A percentile compares a stretch with the other conserved stretches of the same genome.
These are phyloP conservation scores for Natator depressus DNA, from an alignment of 2,113 vertebrate species.

Conservation along the genomic window DNA sequence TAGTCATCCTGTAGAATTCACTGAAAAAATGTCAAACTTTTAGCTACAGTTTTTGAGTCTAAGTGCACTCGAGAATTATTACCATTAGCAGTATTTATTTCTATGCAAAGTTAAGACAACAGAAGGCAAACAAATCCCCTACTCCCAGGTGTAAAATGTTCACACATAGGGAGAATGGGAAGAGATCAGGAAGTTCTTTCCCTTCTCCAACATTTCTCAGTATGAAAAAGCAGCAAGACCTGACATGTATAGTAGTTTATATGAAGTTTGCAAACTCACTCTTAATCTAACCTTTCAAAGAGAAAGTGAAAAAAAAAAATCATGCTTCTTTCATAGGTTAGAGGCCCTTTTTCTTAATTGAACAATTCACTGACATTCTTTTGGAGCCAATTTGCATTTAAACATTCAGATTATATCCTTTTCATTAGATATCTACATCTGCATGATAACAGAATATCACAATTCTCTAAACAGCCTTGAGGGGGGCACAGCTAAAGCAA, in stretches of 20 bases:
- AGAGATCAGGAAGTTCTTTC: background rate
- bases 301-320: background rate
- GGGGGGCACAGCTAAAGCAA: background rate
- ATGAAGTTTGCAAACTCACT: background rate
- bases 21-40: background rate
- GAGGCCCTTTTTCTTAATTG: background rate
- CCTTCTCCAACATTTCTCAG: background rate
- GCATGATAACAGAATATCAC: constrained; percentile 47
- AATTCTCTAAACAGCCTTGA: constrained; percentile 37
- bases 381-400: background rate
- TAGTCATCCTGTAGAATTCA: background rate
- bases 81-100: background rate
- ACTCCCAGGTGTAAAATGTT: background rate
- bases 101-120: background rate
- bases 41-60: background rate
- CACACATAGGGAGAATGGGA: background rate
- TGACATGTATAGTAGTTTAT: background rate
- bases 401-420: constrained; percentile 17
- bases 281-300: background rate
- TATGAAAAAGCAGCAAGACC: background rate
- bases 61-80: background rate
- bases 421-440: constrained; percentile 27
- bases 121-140: background rate
- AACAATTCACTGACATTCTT: background rate
- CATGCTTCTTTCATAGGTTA: background rate